Evolutionary conservation across 2,888 invertebrate genomes (phyloP).

Genomic region (Latrodectus elegans): DNA sequence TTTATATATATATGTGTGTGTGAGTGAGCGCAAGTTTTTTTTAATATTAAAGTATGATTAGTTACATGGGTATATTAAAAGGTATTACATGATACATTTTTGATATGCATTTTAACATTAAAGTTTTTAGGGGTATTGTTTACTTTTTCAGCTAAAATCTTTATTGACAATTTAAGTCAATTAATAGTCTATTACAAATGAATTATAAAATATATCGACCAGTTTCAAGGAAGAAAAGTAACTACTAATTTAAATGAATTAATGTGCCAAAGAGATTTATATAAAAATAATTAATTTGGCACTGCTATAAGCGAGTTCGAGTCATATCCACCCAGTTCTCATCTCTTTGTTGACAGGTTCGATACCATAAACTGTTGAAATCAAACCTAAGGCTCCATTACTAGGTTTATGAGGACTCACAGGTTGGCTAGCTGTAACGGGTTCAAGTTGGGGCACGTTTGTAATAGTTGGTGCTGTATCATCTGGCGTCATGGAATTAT

Average conservation of each 20-base stretch:
- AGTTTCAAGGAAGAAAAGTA: conserved; percentile 24
- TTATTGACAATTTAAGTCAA: too few relatives aligned
- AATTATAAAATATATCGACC: not conserved
- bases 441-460: conserved; percentile 2
- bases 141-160: too few relatives aligned
- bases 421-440: conserved; percentile 41
- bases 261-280: conserved; percentile 56
- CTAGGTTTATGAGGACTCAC: conserved; percentile 65
- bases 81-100: too few relatives aligned
- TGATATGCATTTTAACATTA: too few relatives aligned
- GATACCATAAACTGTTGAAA: conserved; percentile 67
- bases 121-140: too few relatives aligned
- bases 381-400: conserved; percentile 62
- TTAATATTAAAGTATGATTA: too few relatives aligned
- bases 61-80: too few relatives aligned
- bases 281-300: conserved; percentile 70
- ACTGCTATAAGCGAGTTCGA: conserved; percentile 47
- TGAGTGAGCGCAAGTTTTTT: too few relatives aligned
- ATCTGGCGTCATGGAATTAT: conserved; percentile 20
- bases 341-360: conserved; percentile 70
- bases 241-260: not conserved
- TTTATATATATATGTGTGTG: too few relatives aligned
- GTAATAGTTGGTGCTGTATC: conserved; percentile 17
- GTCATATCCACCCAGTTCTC: conserved; percentile 69
- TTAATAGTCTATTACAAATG: too few relatives aligned